A percentile compares a stretch with the other conserved stretches of the same genome.
These are phyloP conservation scores for Triplophysa bombifrons DNA, from an alignment of 2,797 vertebrate species.

Conservation along the genomic window DNA sequence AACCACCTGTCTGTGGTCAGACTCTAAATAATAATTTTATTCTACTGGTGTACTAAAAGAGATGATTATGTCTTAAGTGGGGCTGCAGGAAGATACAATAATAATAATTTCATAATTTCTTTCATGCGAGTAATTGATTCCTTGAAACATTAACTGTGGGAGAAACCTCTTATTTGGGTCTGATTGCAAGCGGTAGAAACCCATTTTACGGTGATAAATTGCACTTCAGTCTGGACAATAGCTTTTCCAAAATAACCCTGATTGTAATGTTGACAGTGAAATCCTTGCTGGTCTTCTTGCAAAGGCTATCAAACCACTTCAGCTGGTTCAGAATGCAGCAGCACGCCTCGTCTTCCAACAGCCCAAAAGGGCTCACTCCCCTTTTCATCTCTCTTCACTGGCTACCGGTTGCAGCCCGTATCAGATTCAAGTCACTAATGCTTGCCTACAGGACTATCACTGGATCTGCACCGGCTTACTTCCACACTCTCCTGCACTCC, in stretches of 20 bases:
- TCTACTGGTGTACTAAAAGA: background rate
- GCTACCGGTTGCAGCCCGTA: too few relatives aligned
- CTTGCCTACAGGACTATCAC: too few relatives aligned
- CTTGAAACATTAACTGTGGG: background rate
- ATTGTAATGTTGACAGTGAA: background rate
- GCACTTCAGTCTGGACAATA: background rate
- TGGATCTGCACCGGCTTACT: too few relatives aligned
- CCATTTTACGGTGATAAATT: background rate
- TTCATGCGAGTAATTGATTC: background rate
- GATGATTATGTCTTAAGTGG: background rate
- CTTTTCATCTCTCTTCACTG: too few relatives aligned
- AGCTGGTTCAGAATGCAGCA: too few relatives aligned
- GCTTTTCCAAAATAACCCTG: background rate
- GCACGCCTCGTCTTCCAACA: too few relatives aligned
- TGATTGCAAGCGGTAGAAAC: background rate
- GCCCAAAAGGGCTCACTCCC: too few relatives aligned
- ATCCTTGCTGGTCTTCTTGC: too few relatives aligned
- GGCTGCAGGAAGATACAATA: background rate
- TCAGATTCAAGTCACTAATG: too few relatives aligned
- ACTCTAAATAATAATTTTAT: background rate
- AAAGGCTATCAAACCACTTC: too few relatives aligned
- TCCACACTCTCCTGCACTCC: too few relatives aligned
- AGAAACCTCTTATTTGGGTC: background rate
- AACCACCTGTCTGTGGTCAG: conserved; percentile 8
- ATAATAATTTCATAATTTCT: background rate